A percentile compares a stretch with the other conserved stretches of the same genome.
These are phyloP conservation scores for Malurus splendens DNA, from an alignment of 2,797 vertebrate genomes.

Conservation along the genomic window DNA sequence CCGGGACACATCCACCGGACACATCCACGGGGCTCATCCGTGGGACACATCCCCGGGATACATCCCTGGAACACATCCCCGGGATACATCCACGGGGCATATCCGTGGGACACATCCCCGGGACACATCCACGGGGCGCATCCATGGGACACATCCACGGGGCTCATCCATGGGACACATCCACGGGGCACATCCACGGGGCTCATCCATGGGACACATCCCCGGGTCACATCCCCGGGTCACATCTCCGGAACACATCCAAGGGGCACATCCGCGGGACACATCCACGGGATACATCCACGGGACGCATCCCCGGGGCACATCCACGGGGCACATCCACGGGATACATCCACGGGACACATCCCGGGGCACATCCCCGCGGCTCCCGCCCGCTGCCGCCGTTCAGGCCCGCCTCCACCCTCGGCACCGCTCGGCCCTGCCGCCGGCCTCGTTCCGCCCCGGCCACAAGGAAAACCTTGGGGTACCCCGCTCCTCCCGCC, in stretches of 20 bases:
- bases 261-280: too few relatives aligned
- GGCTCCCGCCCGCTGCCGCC: background rate
- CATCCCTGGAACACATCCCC: background rate
- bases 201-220: too few relatives aligned
- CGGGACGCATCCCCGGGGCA: too few relatives aligned
- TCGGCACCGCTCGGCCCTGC: background rate
- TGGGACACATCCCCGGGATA: background rate
- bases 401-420: background rate
- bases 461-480: too few relatives aligned
- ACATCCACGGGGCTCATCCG: too few relatives aligned
- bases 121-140: too few relatives aligned
- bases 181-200: too few relatives aligned
- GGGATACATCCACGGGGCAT: background rate
- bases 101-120: background rate
- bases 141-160: background rate
- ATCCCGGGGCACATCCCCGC: background rate
- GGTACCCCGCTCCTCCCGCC: background rate
- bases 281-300: too few relatives aligned
- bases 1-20: background rate
- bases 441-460: too few relatives aligned
- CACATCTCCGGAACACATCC: too few relatives aligned
- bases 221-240: background rate
- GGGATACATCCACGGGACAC: fast-evolving
- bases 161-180: too few relatives aligned
- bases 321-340: too few relatives aligned